phyloP scores from a whole-genome alignment of 2,797 vertebrate genomes.

The Apogon talboti region DNA sequence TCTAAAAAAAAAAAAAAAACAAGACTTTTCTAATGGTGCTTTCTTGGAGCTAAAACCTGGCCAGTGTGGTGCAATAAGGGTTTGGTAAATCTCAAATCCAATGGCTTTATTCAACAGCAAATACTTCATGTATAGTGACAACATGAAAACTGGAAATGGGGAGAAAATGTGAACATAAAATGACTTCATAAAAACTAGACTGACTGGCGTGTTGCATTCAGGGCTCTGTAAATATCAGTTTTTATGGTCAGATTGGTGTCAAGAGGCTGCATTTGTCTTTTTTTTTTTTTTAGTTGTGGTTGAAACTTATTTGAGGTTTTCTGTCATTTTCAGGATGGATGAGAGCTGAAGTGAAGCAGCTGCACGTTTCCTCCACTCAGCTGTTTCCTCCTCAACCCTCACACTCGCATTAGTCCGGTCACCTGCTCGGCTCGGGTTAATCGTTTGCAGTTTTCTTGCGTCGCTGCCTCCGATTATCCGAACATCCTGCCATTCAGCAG shows the following conservation, averaged over 20 bases:
- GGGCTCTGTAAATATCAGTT: slow-evolving; percentile 20
- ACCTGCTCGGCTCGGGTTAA: slow-evolving; percentile 63
- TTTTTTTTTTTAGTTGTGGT: background rate
- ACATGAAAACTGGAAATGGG: too few species aligned
- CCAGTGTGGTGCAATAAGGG: too few species aligned
- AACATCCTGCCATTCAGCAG: slow-evolving; percentile 16
- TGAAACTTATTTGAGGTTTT: slow-evolving; percentile 2
- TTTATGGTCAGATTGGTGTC: background rate
- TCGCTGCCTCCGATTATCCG: slow-evolving; percentile 29
- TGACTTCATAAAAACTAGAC: background rate
- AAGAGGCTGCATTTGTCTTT: background rate
- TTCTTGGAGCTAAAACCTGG: too few species aligned
- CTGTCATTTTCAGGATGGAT: slow-evolving; percentile 31
- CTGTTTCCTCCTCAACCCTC: slow-evolving; percentile 38
- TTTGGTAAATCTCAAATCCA: too few species aligned
- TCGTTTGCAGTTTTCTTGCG: slow-evolving; percentile 38
- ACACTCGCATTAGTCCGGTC: slow-evolving; percentile 47
- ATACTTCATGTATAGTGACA: too few species aligned
- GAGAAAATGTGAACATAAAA: background rate
- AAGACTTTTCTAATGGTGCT: too few species aligned
- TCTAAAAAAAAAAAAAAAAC: too few species aligned
- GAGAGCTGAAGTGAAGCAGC: slow-evolving; percentile 33
- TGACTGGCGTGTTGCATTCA: slow-evolving; percentile 14
- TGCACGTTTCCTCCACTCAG: slow-evolving; percentile 49
- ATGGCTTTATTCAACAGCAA: too few species aligned